These are phyloP conservation scores for Osedax fenrisi DNA, from an alignment of 2,888 invertebrate genomes.

Conservation along the genomic window DNA sequence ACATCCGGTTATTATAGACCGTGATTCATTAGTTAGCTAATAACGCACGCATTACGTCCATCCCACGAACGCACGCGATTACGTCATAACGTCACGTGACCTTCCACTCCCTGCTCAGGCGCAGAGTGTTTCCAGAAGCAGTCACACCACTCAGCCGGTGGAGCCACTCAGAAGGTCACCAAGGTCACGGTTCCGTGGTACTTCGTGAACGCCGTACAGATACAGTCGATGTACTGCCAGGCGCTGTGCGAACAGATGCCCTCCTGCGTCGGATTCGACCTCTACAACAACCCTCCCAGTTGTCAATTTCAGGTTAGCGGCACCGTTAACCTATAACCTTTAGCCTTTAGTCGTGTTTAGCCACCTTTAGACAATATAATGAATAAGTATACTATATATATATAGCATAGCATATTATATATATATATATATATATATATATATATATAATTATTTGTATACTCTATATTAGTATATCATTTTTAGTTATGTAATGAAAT, in stretches of 20 bases:
- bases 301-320: slow-evolving; percentile 4
- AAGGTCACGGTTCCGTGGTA: slow-evolving; percentile 6
- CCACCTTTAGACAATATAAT: too few relatives aligned
- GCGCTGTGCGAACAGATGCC: slow-evolving; percentile 20
- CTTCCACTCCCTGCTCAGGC: background rate
- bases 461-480: too few relatives aligned
- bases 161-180: background rate
- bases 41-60: background rate
- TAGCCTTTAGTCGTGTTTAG: too few relatives aligned
- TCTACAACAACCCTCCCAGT: background rate
- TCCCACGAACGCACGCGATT: background rate
- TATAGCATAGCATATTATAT: too few relatives aligned
- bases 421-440: too few relatives aligned
- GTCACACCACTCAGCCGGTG: background rate
- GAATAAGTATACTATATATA: too few relatives aligned
- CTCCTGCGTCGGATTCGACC: slow-evolving; percentile 26
- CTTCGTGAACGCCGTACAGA: background rate
- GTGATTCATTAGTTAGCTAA: background rate
- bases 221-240: slow-evolving; percentile 25
- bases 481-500: too few relatives aligned
- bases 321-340: too few relatives aligned
- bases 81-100: background rate
- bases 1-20: too few relatives aligned
- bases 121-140: background rate
- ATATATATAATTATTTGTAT: too few relatives aligned